Evolutionary conservation across 2,888 invertebrate genomes (phyloP).

Genomic region (Cryptocephalus moraei): DNA sequence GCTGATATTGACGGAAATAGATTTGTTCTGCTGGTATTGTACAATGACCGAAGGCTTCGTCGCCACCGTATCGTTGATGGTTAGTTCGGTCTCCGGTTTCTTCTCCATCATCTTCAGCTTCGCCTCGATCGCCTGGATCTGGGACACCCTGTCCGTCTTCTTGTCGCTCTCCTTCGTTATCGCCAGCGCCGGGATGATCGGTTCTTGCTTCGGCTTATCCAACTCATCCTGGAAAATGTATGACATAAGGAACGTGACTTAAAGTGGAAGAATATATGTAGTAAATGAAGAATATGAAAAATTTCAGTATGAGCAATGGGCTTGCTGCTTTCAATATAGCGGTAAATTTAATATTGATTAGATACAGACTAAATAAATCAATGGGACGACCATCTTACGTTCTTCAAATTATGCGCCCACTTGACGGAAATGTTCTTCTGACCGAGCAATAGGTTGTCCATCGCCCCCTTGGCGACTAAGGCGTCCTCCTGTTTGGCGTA

Average conservation of each 20-base stretch:
- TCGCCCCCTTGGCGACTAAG: constrained; percentile 54
- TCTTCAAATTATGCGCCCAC: constrained; percentile 65
- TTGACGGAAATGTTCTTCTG: constrained; percentile 68
- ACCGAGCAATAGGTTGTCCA: constrained; percentile 68
- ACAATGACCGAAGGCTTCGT: constrained; percentile 57
- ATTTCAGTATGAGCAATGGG: no score
- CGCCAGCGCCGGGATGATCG: constrained; percentile 68
- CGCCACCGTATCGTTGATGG: constrained; percentile 59
- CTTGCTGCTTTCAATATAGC: no score
- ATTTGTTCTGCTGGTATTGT: constrained; percentile 50
- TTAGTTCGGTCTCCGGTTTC: constrained; percentile 59
- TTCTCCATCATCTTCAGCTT: constrained; percentile 72
- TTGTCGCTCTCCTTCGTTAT: constrained; percentile 46
- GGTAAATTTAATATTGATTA: no score
- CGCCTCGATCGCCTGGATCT: constrained; percentile 81
- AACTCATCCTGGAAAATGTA: constrained; percentile 54
- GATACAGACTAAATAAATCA: background rate
- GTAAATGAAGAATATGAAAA: no score
- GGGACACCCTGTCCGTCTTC: constrained; percentile 64
- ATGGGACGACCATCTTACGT: constrained; percentile 48
- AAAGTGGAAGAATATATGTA: no score
- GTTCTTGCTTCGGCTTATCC: constrained; percentile 62
- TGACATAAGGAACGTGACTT: no score
- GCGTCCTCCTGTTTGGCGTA: constrained; percentile 59
- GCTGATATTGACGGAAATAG: no score